Evolutionary conservation across 2,113 vertebrate genomes (phyloP).

Genomic region (Epinephelus cyanopodus): DNA sequence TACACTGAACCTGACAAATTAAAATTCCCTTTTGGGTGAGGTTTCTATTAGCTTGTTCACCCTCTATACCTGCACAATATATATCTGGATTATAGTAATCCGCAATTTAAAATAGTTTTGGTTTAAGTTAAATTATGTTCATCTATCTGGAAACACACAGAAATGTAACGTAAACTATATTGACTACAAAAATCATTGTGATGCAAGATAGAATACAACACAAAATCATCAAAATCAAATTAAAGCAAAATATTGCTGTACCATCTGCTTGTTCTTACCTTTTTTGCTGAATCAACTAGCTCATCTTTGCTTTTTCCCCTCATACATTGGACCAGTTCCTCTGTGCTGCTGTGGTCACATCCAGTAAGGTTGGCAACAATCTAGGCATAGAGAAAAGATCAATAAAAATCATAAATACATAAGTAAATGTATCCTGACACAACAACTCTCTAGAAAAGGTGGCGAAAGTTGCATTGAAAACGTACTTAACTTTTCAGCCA

Average conservation of each 20-base stretch:
- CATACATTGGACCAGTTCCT: slow-evolving; percentile 83
- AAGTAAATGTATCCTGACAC: background rate
- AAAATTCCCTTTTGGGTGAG: background rate
- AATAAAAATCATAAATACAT: background rate
- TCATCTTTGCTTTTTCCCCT: slow-evolving; percentile 80
- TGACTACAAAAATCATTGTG: no score
- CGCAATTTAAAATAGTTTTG: background rate
- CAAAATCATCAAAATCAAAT: no score
- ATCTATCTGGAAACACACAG: background rate
- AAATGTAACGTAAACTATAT: background rate
- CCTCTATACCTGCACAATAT: background rate
- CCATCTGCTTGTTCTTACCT: slow-evolving; percentile 46
- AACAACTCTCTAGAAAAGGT: no score
- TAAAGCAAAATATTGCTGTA: no score
- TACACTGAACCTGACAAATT: background rate
- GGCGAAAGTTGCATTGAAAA: no score
- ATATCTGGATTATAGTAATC: background rate
- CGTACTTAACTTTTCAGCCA: no score
- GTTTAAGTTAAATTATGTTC: background rate
- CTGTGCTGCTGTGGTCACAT: slow-evolving; percentile 77
- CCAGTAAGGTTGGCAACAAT: slow-evolving; percentile 77
- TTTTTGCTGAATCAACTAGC: slow-evolving; percentile 67
- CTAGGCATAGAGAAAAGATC: slow-evolving; percentile 60
- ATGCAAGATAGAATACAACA: background rate
- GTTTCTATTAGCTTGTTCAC: background rate